Base-by-base conservation (phyloP, 30 jellyfish, hydroid and myxozoan genomes). In the Mastigias papua region DNA sequence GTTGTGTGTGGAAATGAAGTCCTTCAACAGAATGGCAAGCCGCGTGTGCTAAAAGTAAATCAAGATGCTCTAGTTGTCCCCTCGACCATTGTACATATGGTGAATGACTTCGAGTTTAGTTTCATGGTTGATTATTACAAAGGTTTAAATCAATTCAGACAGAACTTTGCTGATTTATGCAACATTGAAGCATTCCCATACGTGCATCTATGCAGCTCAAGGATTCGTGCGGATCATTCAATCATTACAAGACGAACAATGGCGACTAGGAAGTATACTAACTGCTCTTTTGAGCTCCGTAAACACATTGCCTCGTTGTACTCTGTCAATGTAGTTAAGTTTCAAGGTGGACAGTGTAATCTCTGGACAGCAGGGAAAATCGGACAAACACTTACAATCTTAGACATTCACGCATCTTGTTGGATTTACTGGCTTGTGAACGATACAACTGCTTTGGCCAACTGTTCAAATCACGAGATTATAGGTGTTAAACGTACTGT, bases 341-440 rank as follows among this genome's bases (percentile, higher is more conserved):
- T 21, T 48, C 88, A 32, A 78, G 49, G 58, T 51, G 83, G 69
- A 29, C 25, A 17, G 3, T 72, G 88, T 49, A 33, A 29, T n/a
- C 29, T 64, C 27, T 85, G 88, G 88, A 31, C 82, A 17, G 83
- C 68, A 13, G 27, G 23, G 1, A 60, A 22, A 21, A 76, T 87
- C 46, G 95, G 95, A 34, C 86, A 49, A 48, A 34, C 95, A 13
- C 35, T 87, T 35, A 63, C 23, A 16, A 50, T 87, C 3, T 61
- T 66, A 34, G 60, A 32, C 10, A 1, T 51, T 19, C 60, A 58
- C 15, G 82, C 73, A 20, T 37, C 49, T 11, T 87, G 95, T 81
- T 87, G 95, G 95, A 69, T 87, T 0, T 64, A 78, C 42, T 87
- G 95, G 95, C 86, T 87, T 16, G 50, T 22, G 13, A 34, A 66